Base-by-base conservation (phyloP, 1,140 invertebrate genomes). In the Drosophila athabasca region DNA sequence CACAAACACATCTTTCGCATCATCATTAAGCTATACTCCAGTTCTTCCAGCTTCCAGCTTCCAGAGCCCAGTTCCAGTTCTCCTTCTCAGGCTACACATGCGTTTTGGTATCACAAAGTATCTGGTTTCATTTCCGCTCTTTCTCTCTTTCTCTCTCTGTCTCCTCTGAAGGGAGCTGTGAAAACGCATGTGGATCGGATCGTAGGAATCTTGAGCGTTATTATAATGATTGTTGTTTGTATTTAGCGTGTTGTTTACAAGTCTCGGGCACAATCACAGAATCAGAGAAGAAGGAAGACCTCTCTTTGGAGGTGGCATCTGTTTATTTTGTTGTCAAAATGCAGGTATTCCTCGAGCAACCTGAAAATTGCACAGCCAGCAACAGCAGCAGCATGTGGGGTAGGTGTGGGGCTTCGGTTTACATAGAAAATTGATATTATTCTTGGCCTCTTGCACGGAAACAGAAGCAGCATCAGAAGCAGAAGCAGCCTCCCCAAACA, bases 71-170 rank as follows among this genome's bases (percentile, higher is more conserved):
- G 31, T n/a, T 4, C 5, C 49, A 13, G 24, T 15, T 8, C 35
- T 19, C 5, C 43, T 15, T 35, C 43, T 8, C 24, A 46, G 43
- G 65, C 35, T 53, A 45, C 50, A 70, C 46, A 76, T 76, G 64
- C 78, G 72, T 69, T 60, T 59, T 59, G 57, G 65, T 85, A 87
- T 79, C 79, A 88, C 11, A 39, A 89, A 88, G 83, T 88, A 90
- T 90, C 87, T 90, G 82, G 87, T 90, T 90, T 90, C 87, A 90
- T 90, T 90, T 90, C 87, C 87, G 87, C 72, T 90, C 83, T 73
- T 64, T 22, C 24, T 64, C 72, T 90, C 83, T 73, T 64, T 22
- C 24, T 64, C 72, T 90, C 83, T 69, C 67, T 22, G 24, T 64
- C 60, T 26, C 35, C 48, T 57, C 62, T n/a, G 57, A 51, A 79